Evolutionary conservation across 2,888 invertebrate genomes (phyloP).

Genomic region (Agonum fuliginosum): DNA sequence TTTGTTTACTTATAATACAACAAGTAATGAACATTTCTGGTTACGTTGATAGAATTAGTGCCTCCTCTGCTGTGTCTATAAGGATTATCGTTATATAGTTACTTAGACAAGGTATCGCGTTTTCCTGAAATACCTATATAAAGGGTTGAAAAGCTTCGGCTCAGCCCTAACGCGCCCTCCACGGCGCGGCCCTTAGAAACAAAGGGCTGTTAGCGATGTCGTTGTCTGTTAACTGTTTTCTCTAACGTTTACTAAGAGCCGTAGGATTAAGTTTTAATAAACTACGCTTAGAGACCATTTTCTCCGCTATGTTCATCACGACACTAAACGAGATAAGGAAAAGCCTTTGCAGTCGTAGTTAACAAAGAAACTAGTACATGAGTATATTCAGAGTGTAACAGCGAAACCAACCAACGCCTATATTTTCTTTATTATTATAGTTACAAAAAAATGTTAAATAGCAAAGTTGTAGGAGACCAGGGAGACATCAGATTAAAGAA

Average conservation of each 20-base stretch:
- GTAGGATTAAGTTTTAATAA: constrained; percentile 39
- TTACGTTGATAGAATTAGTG: background rate
- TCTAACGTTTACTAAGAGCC: constrained; percentile 25
- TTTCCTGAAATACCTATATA: constrained; percentile 9
- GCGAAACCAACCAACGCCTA: too few species aligned
- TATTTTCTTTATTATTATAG: too few species aligned
- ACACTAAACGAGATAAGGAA: too few species aligned
- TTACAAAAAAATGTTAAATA: too few species aligned
- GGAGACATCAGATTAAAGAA: too few species aligned
- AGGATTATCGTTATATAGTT: constrained; percentile 6
- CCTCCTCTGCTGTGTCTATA: background rate
- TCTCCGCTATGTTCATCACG: too few species aligned
- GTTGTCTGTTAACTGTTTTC: constrained; percentile 37
- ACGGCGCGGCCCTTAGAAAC: background rate
- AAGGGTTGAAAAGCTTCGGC: constrained; percentile 12
- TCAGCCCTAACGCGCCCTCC: background rate
- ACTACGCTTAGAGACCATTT: background rate
- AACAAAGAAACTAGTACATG: too few species aligned
- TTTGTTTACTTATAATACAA: too few species aligned
- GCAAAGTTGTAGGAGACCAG: too few species aligned
- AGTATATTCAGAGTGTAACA: too few species aligned
- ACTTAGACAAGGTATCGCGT: background rate
- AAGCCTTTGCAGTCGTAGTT: too few species aligned
- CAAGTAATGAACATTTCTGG: too few species aligned
- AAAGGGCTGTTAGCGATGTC: constrained; percentile 30